Base-by-base conservation (phyloP, 2,797 vertebrate species). In the Distichodus sexfasciatus region DNA sequence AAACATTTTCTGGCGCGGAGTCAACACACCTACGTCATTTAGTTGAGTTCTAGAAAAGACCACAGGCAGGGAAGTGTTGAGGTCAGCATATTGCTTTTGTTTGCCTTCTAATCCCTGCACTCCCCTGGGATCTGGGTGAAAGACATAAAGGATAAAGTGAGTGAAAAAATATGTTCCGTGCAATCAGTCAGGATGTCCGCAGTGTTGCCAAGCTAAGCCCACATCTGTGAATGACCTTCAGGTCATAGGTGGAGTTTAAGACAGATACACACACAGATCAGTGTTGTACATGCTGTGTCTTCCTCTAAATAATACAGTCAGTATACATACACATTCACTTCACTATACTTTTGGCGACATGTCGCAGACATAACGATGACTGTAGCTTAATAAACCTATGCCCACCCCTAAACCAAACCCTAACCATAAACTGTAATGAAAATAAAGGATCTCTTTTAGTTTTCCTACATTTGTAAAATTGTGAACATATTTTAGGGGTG, bases 51-150 rank as follows among this genome's bases (percentile, higher is more conserved):
- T 36, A 23, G n/a, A 63, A 76, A 72, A 66, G 58, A 29, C 24
- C 44, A 57, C 12, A 11, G 62, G 50, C 57, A 47, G 44, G 46
- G 66, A 73, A 59, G 46, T 59, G 72, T 61, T 28, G 38, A 76
- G 57, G 44, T 73, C 66, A 76, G 73, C 69, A 79, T 46, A 70
- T 59, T 76, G 61, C 66, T 48, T 72, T 60, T 26, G 40, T 66
- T 72, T 69, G 53, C 40, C 36, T 64, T 48, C 24, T 64, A 73
- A 76, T 76, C 29, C 23, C 54, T 1, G 9, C 57, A 48, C 33
- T 38, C 43, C 55, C 41, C 47, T 59, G 48, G 51, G 40, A 36
- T 11, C 26, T 51, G 50, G 33, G 26, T 67, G 29, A 73, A 62
- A 72, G 48, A 65, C 61, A 66, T 36, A 55, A 48, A 74, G 59